Base-by-base conservation (phyloP, 2,888 invertebrate genomes). In the Salpingus planirostris region DNA sequence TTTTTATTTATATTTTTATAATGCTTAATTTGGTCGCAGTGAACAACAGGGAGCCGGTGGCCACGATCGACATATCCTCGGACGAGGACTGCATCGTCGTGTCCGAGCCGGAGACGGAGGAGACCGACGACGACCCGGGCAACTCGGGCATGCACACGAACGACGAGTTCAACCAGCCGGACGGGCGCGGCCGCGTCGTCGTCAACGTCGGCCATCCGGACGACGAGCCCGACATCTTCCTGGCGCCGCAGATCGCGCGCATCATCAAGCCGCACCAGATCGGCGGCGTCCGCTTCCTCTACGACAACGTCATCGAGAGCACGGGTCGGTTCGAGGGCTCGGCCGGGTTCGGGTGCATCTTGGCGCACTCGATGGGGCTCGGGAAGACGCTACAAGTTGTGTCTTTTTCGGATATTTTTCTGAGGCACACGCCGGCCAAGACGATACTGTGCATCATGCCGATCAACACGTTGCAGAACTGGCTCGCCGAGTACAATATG, bases 361-460 rank as follows among this genome's bases (percentile, higher is more conserved):
- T 98, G 30, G 97, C 97, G 1, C 97, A 98, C 69, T 93, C 93
- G 24, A 98, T 98, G 98, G 98, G 98, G 2, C 73, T 98, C 14
- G 98, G 98, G n/a, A 98, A 98, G 69, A 98, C 97, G 0, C 70
- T 98, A 35, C 91, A 65, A 43, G 86, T 96, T 33, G 88, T 96
- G 33, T 88, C 91, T 44, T 97, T 98, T 68, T 87, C 88, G 59
- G 97, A 98, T 67, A 84, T 96, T 52, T 93, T 97, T 65, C 73
- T 97, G 48, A 71, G 93, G 29, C 84, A 91, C 61, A 95, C 95
- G 0, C 73, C 74, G 13, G 87, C 90, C 3, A 87, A 81, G 60
- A 88, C 85, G 8, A 89, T 96, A 1, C 68, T 99, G 21, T 89
- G 93, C 56, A 95, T 98, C 44, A 96, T 97, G 77, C 98, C 98